Percentiles rank a stretch among this genome's conserved stretches.
Conservation (phyloP, 37 sponge, comb jelly and placozoan genomes). For the Bolinopsis microptera region DNA sequence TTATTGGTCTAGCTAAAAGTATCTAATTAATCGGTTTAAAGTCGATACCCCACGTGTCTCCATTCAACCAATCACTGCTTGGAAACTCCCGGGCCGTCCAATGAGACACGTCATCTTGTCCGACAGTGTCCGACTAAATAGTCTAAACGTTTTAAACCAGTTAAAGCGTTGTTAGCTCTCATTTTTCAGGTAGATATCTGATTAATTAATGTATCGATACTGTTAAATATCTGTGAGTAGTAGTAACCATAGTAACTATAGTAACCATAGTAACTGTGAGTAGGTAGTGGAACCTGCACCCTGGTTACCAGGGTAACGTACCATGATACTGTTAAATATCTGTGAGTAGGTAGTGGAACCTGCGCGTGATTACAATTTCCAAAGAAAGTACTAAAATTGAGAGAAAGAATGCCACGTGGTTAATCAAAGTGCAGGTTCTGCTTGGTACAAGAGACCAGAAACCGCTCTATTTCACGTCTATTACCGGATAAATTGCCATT, state of each 20-base stretch:
- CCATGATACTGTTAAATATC: neutral
- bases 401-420: neutral
- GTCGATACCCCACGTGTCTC: neutral
- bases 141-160: slow-evolving; percentile 31
- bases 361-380: neutral
- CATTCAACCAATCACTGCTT: neutral
- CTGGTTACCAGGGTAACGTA: too few species aligned
- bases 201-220: slow-evolving; percentile 40
- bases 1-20: slow-evolving; percentile 28
- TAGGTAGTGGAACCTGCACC: too few species aligned
- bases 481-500: neutral
- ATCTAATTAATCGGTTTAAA: slow-evolving; percentile 21
- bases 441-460: neutral
- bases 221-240: slow-evolving; percentile 8
- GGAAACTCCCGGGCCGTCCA: neutral
- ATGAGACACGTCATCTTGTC: neutral
- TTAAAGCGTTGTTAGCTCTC: neutral
- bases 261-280: too few species aligned
- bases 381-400: neutral
- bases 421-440: neutral
- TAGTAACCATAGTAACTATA: too few species aligned
- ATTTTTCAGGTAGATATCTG: neutral
- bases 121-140: neutral
- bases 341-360: neutral
- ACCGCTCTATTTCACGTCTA: neutral